Evolutionary conservation across 2,113 vertebrate species (phyloP).

Genomic region (Serilophus lunatus): DNA sequence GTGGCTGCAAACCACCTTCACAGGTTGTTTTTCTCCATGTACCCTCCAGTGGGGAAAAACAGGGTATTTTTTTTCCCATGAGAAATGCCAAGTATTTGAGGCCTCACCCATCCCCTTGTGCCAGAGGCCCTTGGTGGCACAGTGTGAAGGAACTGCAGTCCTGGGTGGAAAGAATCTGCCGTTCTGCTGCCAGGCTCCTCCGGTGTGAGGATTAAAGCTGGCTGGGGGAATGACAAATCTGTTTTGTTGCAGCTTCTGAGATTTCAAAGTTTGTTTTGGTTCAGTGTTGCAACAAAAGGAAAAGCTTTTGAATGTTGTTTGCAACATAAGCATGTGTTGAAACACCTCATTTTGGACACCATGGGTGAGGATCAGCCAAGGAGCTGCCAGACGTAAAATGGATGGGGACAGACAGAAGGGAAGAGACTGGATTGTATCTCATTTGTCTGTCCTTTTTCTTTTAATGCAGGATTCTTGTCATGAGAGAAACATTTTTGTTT

Average conservation of each 20-base stretch:
- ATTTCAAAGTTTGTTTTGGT: constrained; percentile 46
- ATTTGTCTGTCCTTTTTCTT: neutral
- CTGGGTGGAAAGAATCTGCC: neutral
- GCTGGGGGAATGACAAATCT: neutral
- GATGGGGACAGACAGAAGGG: neutral
- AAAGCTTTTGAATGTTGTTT: constrained; percentile 30
- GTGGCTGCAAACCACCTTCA: neutral
- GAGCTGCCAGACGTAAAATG: neutral
- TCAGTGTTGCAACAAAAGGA: constrained; percentile 27
- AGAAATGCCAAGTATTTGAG: neutral
- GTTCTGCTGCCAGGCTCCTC: neutral
- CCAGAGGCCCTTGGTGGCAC: neutral
- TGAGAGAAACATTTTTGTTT: neutral
- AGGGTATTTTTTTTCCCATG: neutral
- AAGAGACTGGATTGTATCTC: neutral
- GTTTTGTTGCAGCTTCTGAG: constrained; percentile 9
- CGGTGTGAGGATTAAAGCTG: neutral
- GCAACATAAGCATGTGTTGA: constrained; percentile 6
- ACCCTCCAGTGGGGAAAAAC: neutral
- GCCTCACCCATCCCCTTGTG: neutral
- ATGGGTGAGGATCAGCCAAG: neutral
- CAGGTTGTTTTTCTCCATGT: neutral
- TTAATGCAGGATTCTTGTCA: neutral
- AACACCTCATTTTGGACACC: neutral
- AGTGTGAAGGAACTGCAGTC: neutral